phyloP scores from a whole-genome alignment of 1,140 invertebrate genomes.

The Drosophila kikkawai region DNA sequence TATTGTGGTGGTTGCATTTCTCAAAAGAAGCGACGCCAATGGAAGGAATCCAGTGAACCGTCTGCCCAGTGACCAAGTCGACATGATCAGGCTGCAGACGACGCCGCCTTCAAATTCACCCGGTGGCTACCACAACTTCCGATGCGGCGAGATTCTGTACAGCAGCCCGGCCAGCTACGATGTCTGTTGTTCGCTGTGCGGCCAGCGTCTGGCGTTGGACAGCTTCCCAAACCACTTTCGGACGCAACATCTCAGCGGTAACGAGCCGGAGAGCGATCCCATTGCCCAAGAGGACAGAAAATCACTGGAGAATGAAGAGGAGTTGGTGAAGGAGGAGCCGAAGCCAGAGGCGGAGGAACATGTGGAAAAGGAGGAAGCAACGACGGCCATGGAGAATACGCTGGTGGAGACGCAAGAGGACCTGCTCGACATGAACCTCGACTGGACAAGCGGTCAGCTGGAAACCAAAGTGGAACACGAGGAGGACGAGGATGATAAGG shows the following conservation, averaged over 20 bases:
- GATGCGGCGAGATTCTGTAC: conserved; percentile 65
- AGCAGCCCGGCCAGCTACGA: conserved; percentile 57
- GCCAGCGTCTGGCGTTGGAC: conserved; percentile 45
- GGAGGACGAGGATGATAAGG: conserved; percentile 8
- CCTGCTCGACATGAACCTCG: conserved; percentile 25
- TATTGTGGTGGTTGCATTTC: background rate
- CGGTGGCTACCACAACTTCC: conserved; percentile 41
- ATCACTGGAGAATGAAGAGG: conserved; percentile 10
- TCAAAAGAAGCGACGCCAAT: conserved; percentile 29
- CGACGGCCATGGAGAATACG: conserved; percentile 35
- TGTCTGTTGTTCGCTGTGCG: conserved; percentile 68
- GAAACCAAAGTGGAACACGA: background rate
- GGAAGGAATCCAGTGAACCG: background rate
- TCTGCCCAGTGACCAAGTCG: background rate
- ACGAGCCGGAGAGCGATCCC: conserved; percentile 49
- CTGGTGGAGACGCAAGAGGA: conserved; percentile 25
- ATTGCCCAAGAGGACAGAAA: conserved; percentile 46
- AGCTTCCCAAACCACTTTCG: conserved; percentile 67
- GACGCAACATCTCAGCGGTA: conserved; percentile 35
- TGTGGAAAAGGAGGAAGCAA: background rate
- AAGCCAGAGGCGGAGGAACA: conserved; percentile 10
- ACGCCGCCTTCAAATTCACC: background rate
- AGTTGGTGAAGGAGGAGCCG: conserved; percentile 9
- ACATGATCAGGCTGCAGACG: conserved; percentile 61
- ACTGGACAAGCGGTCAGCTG: conserved; percentile 13